These are phyloP conservation scores for Drosophila rufa DNA, from an alignment of 1,140 invertebrate genomes.

Conservation along the genomic window DNA sequence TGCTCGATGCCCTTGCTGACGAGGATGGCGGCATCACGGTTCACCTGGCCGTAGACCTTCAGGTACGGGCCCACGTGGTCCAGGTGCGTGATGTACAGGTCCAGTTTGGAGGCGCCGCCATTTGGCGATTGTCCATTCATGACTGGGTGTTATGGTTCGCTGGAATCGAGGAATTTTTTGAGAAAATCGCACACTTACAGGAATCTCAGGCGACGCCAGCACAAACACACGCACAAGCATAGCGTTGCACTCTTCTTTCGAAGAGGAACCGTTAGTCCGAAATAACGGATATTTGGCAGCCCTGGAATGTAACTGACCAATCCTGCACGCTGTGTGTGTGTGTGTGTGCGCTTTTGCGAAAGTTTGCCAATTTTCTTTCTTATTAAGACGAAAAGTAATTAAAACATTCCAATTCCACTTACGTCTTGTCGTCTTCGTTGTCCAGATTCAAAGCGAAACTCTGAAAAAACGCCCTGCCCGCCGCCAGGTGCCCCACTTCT, in stretches of 20 bases:
- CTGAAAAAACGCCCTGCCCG: constrained; percentile 63
- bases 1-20: constrained; percentile 70
- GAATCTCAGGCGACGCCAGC: not conserved
- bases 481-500: constrained; percentile 54
- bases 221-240: not conserved
- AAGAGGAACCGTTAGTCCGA: constrained; percentile 23
- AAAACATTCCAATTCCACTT: constrained; percentile 69
- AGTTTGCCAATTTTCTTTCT: not conserved
- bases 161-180: constrained; percentile 37
- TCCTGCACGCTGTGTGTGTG: constrained; percentile 8
- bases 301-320: constrained; percentile 16
- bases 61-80: constrained; percentile 88
- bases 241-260: not conserved
- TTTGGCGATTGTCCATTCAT: constrained; percentile 59
- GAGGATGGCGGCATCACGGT: constrained; percentile 65
- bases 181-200: constrained; percentile 15
- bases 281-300: constrained; percentile 4
- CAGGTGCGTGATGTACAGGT: constrained; percentile 87
- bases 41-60: constrained; percentile 89
- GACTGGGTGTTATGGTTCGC: constrained; percentile 48
- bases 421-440: constrained; percentile 79
- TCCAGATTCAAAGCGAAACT: constrained; percentile 66
- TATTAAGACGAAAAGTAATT: constrained; percentile 31
- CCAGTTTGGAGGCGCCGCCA: constrained; percentile 36
- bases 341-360: constrained; percentile 5